Percentiles rank a stretch among this genome's conserved stretches.
These are phyloP conservation scores for Mormyrops attenuatus DNA, from an alignment of 2,797 vertebrate species.

Conservation along the genomic window DNA sequence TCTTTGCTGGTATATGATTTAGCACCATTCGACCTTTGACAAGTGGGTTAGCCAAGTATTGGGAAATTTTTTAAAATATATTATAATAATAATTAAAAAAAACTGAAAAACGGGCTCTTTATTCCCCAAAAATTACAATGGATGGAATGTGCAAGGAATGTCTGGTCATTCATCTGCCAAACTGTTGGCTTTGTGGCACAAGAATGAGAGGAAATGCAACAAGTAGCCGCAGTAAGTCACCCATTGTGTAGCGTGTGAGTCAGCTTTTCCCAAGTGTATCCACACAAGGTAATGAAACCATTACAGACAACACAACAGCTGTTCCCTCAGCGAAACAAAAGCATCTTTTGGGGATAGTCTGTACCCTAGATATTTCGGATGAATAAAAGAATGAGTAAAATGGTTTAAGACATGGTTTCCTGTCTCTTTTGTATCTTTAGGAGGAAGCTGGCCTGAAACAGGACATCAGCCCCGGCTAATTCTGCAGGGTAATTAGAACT, in stretches of 20 bases:
- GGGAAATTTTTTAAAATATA: too few relatives aligned
- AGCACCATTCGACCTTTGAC: not conserved
- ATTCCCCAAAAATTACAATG: not conserved
- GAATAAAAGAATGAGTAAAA: not conserved
- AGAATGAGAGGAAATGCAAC: constrained; percentile 22
- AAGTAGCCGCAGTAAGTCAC: not conserved
- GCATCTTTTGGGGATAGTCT: not conserved
- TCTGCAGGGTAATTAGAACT: not conserved
- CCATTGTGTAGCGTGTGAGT: constrained; percentile 11
- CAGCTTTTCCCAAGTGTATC: not conserved
- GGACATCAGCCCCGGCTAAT: not conserved
- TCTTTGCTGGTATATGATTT: not conserved
- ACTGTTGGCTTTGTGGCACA: constrained; percentile 10
- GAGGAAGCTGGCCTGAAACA: not conserved
- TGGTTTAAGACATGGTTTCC: not conserved
- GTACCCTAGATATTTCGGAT: not conserved
- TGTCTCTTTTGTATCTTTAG: not conserved
- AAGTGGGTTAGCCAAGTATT: not conserved
- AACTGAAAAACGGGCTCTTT: not conserved
- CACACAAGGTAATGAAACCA: not conserved
- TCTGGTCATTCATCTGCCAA: not conserved
- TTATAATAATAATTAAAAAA: not conserved
- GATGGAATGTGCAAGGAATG: not conserved
- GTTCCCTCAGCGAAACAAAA: not conserved
- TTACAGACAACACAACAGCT: not conserved